A percentile compares a stretch with the other conserved stretches of the same genome.
These are phyloP conservation scores for Chrysotoxum bicinctum DNA, from an alignment of 2,888 invertebrate species.

Conservation along the genomic window DNA sequence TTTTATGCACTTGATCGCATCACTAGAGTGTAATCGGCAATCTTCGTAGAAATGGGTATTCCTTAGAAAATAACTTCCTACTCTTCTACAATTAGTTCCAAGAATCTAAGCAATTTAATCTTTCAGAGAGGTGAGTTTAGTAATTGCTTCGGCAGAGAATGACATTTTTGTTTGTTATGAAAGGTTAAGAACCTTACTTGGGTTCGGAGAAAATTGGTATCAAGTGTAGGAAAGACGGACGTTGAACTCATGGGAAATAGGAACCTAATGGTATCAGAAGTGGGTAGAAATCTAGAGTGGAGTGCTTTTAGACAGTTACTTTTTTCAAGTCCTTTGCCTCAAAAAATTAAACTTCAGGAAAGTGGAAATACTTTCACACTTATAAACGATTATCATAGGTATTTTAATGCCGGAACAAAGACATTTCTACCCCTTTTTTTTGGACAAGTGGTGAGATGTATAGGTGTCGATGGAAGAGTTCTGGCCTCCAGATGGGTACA, in stretches of 20 bases:
- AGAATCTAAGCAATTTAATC: slow-evolving; percentile 8
- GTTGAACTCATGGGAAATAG: neutral
- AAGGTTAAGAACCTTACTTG: slow-evolving; percentile 36
- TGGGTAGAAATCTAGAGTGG: too few species aligned
- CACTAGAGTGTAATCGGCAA: slow-evolving; percentile 9
- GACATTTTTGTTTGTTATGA: slow-evolving; percentile 16
- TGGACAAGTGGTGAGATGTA: too few species aligned
- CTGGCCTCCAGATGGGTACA: too few species aligned
- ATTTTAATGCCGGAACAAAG: too few species aligned
- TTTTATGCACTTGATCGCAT: slow-evolving; percentile 44
- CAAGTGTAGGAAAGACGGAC: neutral
- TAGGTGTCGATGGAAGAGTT: too few species aligned
- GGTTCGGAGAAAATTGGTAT: neutral
- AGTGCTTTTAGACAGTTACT: too few species aligned
- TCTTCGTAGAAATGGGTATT: slow-evolving; percentile 8
- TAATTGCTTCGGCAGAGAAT: slow-evolving; percentile 50
- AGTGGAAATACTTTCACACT: too few species aligned
- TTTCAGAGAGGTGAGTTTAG: neutral
- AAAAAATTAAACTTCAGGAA: too few species aligned
- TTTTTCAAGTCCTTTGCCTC: too few species aligned
- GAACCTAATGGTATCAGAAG: too few species aligned
- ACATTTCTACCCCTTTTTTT: too few species aligned
- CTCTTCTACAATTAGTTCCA: slow-evolving; percentile 2
- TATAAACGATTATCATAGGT: too few species aligned
- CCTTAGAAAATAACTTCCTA: slow-evolving; percentile 50